Evolutionary conservation across 92 coral and sea anemone species (phyloP), one percentile per base, ranked within the genome.

Genomic region (Virgularia gustaviana): DNA sequence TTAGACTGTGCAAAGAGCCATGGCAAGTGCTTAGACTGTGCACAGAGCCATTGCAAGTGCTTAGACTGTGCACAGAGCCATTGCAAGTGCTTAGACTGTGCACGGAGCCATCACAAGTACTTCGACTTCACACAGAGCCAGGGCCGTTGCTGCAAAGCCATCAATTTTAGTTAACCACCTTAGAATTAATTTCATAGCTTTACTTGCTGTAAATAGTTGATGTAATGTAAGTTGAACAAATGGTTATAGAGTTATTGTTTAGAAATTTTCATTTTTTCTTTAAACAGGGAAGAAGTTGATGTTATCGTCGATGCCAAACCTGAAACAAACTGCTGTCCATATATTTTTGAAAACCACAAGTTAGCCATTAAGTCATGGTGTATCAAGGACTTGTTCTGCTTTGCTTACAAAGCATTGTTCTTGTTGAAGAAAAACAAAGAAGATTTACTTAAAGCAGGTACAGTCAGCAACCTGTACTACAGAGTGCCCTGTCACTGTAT

Each of bases 211-310:
- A n/a, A n/a, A n/a, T n/a, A n/a, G 15, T 39, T 54, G n/a, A n/a
- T n/a, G n/a, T n/a, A n/a, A n/a, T n/a, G n/a, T 12, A 42, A 61
- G 20, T 25, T 23, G 34, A n/a, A 16, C 30, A 76, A 45, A n/a
- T n/a, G n/a, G n/a, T 34, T 42, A 60, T 42, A 22, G 13, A 29
- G 10, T 7, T 10, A 31, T 18, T 42, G 15, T 34, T 24, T 32
- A 23, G n/a, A n/a, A n/a, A n/a, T n/a, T n/a, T n/a, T n/a, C n/a
- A n/a, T 9, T 8, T 47, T 6, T 29, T 23, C 60, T 49, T 33
- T 38, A 72, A 73, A 66, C 85, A 92, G 98, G 44, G 98, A 92
- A 45, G 98, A 92, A 78, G 57, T 92, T 28, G 98, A 92, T 66
- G 51, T 89, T 1, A 72, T 92, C 32, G 80, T 85, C 27, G 86